A percentile compares a stretch with the other conserved stretches of the same genome.
Evolutionary conservation across 2,113 vertebrate species (phyloP).

Genomic region (Tapirus terrestris): DNA sequence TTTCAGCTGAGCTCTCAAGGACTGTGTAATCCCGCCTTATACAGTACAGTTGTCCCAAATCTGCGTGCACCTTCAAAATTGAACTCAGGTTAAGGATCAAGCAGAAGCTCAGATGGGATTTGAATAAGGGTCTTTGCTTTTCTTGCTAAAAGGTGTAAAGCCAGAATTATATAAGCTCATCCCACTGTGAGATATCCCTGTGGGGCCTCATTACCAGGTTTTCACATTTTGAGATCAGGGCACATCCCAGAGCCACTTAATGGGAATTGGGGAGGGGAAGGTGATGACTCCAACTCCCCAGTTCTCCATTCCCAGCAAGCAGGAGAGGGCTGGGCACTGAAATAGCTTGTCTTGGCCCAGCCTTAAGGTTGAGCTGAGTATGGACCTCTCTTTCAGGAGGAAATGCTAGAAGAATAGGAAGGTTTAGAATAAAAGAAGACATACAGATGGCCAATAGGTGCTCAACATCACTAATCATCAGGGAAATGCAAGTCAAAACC

Average conservation of each 20-base stretch:
- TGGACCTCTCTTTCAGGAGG: background rate
- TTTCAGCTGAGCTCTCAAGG: background rate
- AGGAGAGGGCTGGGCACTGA: background rate
- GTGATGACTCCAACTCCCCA: background rate
- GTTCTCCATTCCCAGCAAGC: background rate
- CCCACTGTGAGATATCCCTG: background rate
- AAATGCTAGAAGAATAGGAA: background rate
- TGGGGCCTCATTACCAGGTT: background rate
- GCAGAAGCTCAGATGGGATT: background rate
- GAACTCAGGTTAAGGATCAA: background rate
- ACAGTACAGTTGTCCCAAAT: too few relatives aligned
- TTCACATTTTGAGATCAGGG: background rate
- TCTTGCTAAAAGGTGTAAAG: background rate
- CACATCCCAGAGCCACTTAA: background rate
- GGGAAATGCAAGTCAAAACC: too few relatives aligned
- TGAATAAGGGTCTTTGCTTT: background rate
- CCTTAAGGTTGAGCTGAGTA: background rate
- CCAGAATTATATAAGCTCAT: background rate
- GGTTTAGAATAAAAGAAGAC: background rate
- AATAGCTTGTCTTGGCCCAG: background rate
- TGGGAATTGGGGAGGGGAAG: background rate
- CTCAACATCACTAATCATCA: too few relatives aligned
- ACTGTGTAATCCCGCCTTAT: rapidly evolving
- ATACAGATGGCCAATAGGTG: too few relatives aligned
- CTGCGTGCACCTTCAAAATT: background rate